Conservation (phyloP, 2,113 vertebrate genomes). For the Corapipo altera region DNA sequence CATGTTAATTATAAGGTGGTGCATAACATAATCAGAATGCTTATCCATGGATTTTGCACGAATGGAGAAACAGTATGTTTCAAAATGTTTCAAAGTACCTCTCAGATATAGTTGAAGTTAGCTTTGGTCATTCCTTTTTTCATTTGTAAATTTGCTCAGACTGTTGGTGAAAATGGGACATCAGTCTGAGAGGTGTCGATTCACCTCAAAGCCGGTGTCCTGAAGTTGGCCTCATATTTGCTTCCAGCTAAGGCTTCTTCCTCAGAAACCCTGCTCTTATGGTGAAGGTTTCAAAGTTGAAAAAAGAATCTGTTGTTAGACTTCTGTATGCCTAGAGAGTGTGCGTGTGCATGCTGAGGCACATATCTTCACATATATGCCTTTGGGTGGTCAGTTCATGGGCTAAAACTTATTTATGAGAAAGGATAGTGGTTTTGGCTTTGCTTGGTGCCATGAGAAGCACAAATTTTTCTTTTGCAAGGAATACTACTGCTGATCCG, state of each 20-base stretch:
- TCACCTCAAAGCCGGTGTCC: constrained; percentile 4
- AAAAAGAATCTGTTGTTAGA: neutral
- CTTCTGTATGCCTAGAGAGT: neutral
- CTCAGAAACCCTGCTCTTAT: neutral
- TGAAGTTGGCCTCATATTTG: constrained; percentile 8
- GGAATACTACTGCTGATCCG: neutral
- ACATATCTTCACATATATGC: neutral
- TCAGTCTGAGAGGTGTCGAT: neutral
- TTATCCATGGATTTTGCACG: neutral
- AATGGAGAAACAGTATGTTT: neutral
- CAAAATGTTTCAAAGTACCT: neutral
- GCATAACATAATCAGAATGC: neutral
- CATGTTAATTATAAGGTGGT: constrained; percentile 22
- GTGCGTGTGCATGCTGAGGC: rapidly evolving
- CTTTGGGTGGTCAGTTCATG: neutral
- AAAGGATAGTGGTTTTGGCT: neutral
- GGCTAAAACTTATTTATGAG: neutral
- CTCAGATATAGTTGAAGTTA: neutral
- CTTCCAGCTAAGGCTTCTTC: constrained; percentile 10
- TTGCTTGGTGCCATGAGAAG: neutral
- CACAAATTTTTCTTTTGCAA: neutral
- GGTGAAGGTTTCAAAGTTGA: neutral
- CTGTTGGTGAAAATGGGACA: neutral
- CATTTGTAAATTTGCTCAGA: neutral
- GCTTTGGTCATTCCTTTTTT: neutral